Percentiles rank a stretch among this genome's conserved stretches.
Evolutionary conservation across 1,140 invertebrate genomes (phyloP).

Genomic region (Philotrypesis tridentata): DNA sequence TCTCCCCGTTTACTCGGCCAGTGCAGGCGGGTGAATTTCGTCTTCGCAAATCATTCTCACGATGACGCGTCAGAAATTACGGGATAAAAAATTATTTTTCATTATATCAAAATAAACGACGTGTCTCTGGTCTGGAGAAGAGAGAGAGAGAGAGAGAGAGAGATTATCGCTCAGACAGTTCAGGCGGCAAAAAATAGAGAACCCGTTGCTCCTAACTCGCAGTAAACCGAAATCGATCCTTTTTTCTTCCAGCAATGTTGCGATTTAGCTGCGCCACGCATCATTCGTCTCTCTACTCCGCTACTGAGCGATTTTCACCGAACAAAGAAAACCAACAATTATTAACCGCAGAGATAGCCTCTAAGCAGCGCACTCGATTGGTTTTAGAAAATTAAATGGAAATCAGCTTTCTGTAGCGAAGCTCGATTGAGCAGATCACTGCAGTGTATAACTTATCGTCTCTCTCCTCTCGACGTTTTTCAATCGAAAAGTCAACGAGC

Average conservation of each 20-base stretch:
- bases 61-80: not conserved
- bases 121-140: not conserved
- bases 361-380: not conserved
- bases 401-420: not conserved
- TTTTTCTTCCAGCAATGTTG: too few species aligned
- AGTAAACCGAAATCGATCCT: too few species aligned
- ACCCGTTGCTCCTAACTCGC: not conserved
- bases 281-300: not conserved
- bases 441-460: not conserved
- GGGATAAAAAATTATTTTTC: not conserved
- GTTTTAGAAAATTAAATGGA: slow-evolving; percentile 38
- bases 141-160: too few species aligned
- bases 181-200: not conserved
- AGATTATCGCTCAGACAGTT: not conserved
- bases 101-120: not conserved
- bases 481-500: slow-evolving; percentile 32
- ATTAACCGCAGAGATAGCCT: slow-evolving; percentile 24
- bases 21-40: too few species aligned
- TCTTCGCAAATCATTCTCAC: too few species aligned
- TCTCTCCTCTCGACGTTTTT: not conserved
- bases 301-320: slow-evolving; percentile 43
- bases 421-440: slow-evolving; percentile 29
- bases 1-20: not conserved
- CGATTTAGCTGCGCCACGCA: not conserved
- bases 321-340: slow-evolving; percentile 28